Percentiles rank a stretch among this genome's conserved stretches.
Evolutionary conservation across 1,140 invertebrate genomes (phyloP).

Genomic region (Archivesica marissinica): DNA sequence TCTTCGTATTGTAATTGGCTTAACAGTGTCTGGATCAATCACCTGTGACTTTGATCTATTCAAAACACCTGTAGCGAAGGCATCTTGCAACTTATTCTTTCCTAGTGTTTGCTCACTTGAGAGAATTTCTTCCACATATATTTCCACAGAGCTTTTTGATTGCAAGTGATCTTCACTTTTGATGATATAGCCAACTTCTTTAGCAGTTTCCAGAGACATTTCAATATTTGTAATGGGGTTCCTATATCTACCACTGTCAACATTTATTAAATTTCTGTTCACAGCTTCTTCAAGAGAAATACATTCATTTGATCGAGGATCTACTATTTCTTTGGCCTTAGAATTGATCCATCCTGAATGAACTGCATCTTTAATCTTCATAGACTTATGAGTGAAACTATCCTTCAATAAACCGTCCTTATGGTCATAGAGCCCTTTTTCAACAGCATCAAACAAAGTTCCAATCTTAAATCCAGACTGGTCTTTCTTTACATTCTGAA

Average conservation of each 20-base stretch:
- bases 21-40: constrained; percentile 79
- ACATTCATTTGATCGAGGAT: constrained; percentile 63
- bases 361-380: constrained; percentile 87
- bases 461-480: constrained; percentile 65
- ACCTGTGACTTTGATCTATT: constrained; percentile 79
- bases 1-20: constrained; percentile 77
- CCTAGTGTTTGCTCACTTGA: constrained; percentile 70
- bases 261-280: constrained; percentile 52
- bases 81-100: constrained; percentile 76
- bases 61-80: constrained; percentile 77
- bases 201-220: constrained; percentile 69
- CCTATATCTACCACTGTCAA: constrained; percentile 43
- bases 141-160: constrained; percentile 74
- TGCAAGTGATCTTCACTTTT: constrained; percentile 64
- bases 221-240: constrained; percentile 59
- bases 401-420: constrained; percentile 87
- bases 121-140: constrained; percentile 78
- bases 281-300: constrained; percentile 63
- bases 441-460: constrained; percentile 73
- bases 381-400: constrained; percentile 85
- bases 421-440: constrained; percentile 72
- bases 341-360: constrained; percentile 85
- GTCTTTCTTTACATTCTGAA: constrained; percentile 67
- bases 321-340: constrained; percentile 69
- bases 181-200: constrained; percentile 73